Evolutionary conservation across 2,888 invertebrate species (phyloP), one percentile per base, ranked within the genome.

Genomic region (Drosophila phalerata): DNA sequence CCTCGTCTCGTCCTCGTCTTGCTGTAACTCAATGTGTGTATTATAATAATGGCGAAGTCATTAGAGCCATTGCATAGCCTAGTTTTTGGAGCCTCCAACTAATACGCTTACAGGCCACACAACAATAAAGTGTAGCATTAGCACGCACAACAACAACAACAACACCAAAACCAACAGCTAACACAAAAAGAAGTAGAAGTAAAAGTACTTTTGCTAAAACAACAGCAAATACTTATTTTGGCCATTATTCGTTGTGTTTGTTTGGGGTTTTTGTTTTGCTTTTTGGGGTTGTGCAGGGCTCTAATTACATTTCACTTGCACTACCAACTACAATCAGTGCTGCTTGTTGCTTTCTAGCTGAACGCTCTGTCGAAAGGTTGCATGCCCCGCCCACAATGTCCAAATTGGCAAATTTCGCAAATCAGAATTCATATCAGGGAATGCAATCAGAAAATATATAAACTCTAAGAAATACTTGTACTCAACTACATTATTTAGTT

Each of bases 41-140:
- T 64, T 79, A 75, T 77, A 77, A 81, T 84, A 77, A 85, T 84
- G 89, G 79, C 85, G 77, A 79, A 81, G 81, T 83, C 85, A 83
- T 85, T 87, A 85, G 84, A 77, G 74, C 69, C 85, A 79, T 69
- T 80, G 84, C 78, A 85, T 87, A 85, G 88, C 88, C 82, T 82
- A 87, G 76, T 77, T 85, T 83, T 79, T 63, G 71, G 81, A 69
- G 57, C 47, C 53, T 30, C 25, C 45, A 30, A 62, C 61, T 60
- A 56, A 76, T 62, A 74, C 67, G 48, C 51, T 65, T 65, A 66
- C 70, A 69, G 51, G 52, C 48, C 28, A 65, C 53, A 71, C 63
- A 80, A 77, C 63, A 68, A 72, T 69, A 86, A 77, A 76, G 71
- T 79, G 73, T 83, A 74, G 81, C 66, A 83, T 79, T 81, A 87